Percentiles rank a stretch among this genome's conserved stretches.
phyloP scores from a whole-genome alignment of 1,140 invertebrate species.

The Periplaneta americana region DNA sequence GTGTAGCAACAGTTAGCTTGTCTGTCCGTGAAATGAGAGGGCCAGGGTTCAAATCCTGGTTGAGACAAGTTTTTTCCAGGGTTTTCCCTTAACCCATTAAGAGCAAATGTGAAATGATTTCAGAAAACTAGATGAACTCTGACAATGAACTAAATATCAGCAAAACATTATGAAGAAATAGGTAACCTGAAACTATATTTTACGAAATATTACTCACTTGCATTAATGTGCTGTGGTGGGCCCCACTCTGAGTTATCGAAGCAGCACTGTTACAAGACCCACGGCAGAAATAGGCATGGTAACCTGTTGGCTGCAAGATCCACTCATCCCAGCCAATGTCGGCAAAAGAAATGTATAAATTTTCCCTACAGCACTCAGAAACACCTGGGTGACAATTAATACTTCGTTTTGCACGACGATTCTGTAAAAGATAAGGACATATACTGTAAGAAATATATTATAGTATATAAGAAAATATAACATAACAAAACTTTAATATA shows the following conservation, averaged over 20 bases:
- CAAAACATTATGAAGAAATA: too few relatives aligned
- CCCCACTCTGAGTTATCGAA: constrained; percentile 55
- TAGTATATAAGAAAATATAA: too few relatives aligned
- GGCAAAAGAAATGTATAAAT: constrained; percentile 72
- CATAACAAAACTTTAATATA: too few relatives aligned
- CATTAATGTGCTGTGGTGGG: constrained; percentile 63
- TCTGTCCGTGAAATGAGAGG: too few relatives aligned
- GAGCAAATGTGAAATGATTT: too few relatives aligned
- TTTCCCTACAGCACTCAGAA: constrained; percentile 77
- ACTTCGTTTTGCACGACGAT: constrained; percentile 24
- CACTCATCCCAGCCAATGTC: constrained; percentile 84
- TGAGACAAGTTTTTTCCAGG: too few relatives aligned
- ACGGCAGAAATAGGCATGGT: constrained; percentile 79
- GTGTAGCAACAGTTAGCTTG: too few relatives aligned
- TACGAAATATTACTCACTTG: constrained; percentile 44
- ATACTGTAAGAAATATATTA: too few relatives aligned
- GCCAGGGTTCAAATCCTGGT: too few relatives aligned
- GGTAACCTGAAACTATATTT: background rate
- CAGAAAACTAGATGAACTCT: too few relatives aligned
- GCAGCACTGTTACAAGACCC: constrained; percentile 67
- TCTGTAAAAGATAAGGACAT: constrained; percentile 7
- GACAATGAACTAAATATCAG: too few relatives aligned
- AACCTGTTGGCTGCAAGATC: constrained; percentile 74
- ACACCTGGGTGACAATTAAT: constrained; percentile 62
- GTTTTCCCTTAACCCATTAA: too few relatives aligned